Conservation (phyloP, 2,797 vertebrate genomes). For the Merluccius polli region DNA sequence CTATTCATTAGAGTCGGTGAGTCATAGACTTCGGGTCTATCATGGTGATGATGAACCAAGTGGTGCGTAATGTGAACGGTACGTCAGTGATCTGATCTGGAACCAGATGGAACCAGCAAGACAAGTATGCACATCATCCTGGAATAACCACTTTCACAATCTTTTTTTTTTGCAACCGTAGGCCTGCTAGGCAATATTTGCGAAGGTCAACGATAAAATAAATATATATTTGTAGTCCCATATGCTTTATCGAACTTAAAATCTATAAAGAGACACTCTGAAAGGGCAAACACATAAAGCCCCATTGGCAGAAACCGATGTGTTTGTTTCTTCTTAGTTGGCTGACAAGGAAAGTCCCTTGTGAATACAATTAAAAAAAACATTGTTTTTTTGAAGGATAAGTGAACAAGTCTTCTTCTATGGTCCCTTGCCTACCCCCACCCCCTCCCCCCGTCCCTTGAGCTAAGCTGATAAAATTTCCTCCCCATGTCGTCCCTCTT, state of each 20-base stretch:
- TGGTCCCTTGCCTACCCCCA: slow-evolving; percentile 52
- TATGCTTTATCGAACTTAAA: not conserved
- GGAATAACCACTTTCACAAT: no score
- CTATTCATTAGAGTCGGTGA: not conserved
- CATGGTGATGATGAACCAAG: not conserved
- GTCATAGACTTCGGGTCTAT: slow-evolving; percentile 39
- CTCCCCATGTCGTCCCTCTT: not conserved
- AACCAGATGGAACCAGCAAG: no score
- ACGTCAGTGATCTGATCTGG: slow-evolving; percentile 41
- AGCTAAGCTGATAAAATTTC: not conserved
- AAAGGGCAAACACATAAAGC: not conserved
- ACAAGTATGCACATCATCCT: slow-evolving; percentile 1
- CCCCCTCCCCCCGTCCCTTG: not conserved
- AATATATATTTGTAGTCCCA: not conserved
- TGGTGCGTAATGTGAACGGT: slow-evolving; percentile 29
- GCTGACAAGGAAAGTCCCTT: slow-evolving; percentile 30
- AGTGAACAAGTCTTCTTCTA: slow-evolving; percentile 52
- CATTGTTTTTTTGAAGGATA: slow-evolving; percentile 35
- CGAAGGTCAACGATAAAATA: not conserved
- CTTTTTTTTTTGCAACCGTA: not conserved
- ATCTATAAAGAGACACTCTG: not conserved
- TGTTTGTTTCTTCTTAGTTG: slow-evolving; percentile 32
- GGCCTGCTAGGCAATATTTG: not conserved
- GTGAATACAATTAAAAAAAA: slow-evolving; percentile 9
- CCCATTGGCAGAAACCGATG: not conserved